phyloP scores from a whole-genome alignment of 2,888 invertebrate species.

The Morinoia aosen region DNA sequence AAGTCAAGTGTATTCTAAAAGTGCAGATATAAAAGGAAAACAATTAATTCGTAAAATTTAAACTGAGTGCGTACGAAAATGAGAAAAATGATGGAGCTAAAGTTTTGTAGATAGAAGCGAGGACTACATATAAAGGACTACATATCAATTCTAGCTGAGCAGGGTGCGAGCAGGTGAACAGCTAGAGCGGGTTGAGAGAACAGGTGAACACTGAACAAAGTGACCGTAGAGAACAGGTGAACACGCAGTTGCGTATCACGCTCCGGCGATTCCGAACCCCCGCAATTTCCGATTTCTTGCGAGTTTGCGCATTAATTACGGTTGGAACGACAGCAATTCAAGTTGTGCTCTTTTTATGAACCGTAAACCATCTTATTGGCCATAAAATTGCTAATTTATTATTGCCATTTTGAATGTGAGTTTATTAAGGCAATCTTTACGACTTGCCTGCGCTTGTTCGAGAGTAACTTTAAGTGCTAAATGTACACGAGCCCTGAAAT shows the following conservation, averaged over 20 bases:
- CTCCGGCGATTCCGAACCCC: neutral
- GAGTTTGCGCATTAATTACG: constrained; percentile 22
- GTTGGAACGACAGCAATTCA: constrained; percentile 37
- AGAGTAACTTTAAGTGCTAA: constrained; percentile 19
- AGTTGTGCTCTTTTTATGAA: constrained; percentile 42
- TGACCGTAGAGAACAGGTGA: neutral
- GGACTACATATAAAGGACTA: no score
- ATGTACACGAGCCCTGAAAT: neutral
- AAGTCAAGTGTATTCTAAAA: no score
- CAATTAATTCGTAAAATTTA: no score
- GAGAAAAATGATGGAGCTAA: no score
- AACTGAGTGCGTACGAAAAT: no score
- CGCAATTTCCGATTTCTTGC: neutral
- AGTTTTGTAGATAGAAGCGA: no score
- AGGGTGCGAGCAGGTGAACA: no score
- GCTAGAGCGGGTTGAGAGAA: no score
- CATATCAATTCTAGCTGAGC: no score
- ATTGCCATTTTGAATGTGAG: constrained; percentile 53
- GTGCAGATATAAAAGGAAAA: no score
- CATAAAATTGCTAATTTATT: constrained; percentile 51
- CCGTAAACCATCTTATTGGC: constrained; percentile 48
- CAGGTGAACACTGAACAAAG: neutral
- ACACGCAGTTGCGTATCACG: neutral
- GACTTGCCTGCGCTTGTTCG: neutral
- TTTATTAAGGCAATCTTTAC: constrained; percentile 50